Evolutionary conservation across 2,797 vertebrate species (phyloP).

Genomic region (Lemur catta): DNA sequence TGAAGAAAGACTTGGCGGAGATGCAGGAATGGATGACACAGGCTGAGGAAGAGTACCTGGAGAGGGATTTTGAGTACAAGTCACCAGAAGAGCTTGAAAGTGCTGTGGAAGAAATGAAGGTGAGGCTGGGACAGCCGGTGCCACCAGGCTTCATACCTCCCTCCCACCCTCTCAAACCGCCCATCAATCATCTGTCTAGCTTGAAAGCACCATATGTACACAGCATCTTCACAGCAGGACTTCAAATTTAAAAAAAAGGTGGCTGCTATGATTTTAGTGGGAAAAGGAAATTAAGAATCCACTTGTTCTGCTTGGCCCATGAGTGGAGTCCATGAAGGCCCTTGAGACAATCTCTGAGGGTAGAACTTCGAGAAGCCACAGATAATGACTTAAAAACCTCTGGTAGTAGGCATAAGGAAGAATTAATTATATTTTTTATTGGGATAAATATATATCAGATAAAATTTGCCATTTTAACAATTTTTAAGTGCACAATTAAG

Average conservation of each 20-base stretch:
- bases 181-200: fast-evolving
- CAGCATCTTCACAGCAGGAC: neutral
- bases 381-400: neutral
- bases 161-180: neutral
- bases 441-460: neutral
- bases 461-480: neutral
- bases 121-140: constrained; percentile 65
- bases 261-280: neutral
- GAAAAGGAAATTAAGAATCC: neutral
- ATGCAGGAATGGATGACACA: constrained; percentile 99
- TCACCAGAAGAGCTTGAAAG: constrained; percentile 94
- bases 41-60: constrained; percentile 97
- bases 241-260: neutral
- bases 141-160: fast-evolving
- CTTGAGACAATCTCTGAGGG: neutral
- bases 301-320: neutral
- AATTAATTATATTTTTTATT: neutral
- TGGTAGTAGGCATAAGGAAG: neutral
- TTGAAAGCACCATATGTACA: fast-evolving
- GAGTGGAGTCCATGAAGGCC: neutral
- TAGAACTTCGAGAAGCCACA: neutral
- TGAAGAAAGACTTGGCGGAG: constrained; percentile 97
- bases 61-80: constrained; percentile 98
- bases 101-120: constrained; percentile 98
- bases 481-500: neutral